Base-by-base conservation (phyloP, 1,140 invertebrate genomes). In the Panonychus citri region DNA sequence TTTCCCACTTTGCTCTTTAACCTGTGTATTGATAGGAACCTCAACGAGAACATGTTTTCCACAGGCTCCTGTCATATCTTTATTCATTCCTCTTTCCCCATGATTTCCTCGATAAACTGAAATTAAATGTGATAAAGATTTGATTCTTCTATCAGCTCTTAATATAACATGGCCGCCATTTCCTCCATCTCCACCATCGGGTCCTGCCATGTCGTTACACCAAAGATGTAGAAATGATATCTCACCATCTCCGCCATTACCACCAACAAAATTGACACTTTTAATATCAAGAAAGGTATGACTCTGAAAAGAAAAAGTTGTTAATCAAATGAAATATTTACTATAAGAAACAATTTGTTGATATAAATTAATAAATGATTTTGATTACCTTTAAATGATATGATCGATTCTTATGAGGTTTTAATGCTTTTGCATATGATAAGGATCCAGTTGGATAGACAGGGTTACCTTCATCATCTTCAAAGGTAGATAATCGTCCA, bases 141-240 rank as follows among this genome's bases (percentile, higher is more conserved):
- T 83, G 4, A 80, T 72, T 13, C 56, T 17, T 37, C 34, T 66
- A 10, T 75, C 73, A 19, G 81, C 78, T 77, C 75, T 51, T 58
- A 71, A 86, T 51, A 98, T 78, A 2, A 98, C 81, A 73, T 97
- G 93, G 0, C 85, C 93, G n/a, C 94, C 94, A 66, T 90, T 78
- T 7, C 94, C 94, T 13, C 93, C 94, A 72, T 97, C 85, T 0
- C 91, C 94, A 4, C 93, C 93, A 71, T 91, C 85, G 0, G 93
- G 91, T 8, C 94, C 94, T 0, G 83, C 91, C 57, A 74, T 75
- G 60, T 89, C 85, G 64, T 90, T 89, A 19, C 71, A 71, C 72
- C 76, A 87, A 12, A 82, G 64, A 54, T 74, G 77, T 3, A 86
- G 64, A 67, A 98, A 93, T 0, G 83, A 85, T 57, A 94, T 79